A percentile compares a stretch with the other conserved stretches of the same genome.
Conservation (phyloP, 1,140 invertebrate genomes). For the Probaryconus sp. region DNA sequence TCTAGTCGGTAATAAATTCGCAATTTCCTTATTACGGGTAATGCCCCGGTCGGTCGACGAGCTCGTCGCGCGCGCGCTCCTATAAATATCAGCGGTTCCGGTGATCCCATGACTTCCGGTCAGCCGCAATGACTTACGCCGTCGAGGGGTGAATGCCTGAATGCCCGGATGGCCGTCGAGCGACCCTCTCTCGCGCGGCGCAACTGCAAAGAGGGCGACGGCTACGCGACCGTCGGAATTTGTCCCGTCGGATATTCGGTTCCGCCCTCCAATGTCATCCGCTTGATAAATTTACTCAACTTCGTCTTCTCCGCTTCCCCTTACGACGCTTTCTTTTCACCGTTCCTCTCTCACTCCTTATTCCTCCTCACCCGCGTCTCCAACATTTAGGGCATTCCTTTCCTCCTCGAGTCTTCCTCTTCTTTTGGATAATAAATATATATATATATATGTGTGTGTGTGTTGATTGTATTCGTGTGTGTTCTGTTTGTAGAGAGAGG, state of each 20-base stretch:
- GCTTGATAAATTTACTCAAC: constrained; percentile 61
- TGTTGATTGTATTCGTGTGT: too few relatives aligned
- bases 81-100: constrained; percentile 78
- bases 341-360: too few relatives aligned
- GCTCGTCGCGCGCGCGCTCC: constrained; percentile 62
- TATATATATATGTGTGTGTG: too few relatives aligned
- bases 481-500: too few relatives aligned
- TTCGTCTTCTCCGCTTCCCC: too few relatives aligned
- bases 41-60: constrained; percentile 74
- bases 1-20: constrained; percentile 77
- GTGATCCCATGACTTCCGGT: constrained; percentile 77
- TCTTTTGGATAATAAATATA: too few relatives aligned
- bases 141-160: constrained; percentile 52
- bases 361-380: too few relatives aligned
- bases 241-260: constrained; percentile 64
- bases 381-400: not conserved
- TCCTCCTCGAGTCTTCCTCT: too few relatives aligned
- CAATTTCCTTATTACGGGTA: constrained; percentile 79
- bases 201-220: constrained; percentile 63
- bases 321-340: too few relatives aligned
- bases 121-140: constrained; percentile 75
- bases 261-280: constrained; percentile 54
- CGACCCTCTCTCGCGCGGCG: constrained; percentile 48
- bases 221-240: constrained; percentile 70
- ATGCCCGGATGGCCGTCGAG: constrained; percentile 23